Percentiles rank a stretch among this genome's conserved stretches.
phyloP scores from a whole-genome alignment of 2,797 vertebrate species.

The Enteromius mattozi region DNA sequence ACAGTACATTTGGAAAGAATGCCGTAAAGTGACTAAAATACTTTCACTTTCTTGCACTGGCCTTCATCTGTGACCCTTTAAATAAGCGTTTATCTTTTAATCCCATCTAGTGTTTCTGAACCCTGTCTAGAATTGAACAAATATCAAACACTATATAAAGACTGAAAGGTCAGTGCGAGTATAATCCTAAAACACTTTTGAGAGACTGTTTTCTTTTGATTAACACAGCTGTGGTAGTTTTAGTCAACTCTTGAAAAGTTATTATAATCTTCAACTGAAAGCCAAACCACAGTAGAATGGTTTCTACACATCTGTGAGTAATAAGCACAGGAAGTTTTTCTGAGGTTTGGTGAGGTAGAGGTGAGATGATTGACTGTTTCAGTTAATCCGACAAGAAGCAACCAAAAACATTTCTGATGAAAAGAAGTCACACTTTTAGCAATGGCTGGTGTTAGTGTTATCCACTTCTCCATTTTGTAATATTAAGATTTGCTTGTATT shows the following conservation, averaged over 20 bases:
- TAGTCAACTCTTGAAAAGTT: not conserved
- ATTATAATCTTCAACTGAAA: not conserved
- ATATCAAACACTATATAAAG: conserved; percentile 1
- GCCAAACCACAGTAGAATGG: not conserved
- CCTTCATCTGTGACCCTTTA: conserved; percentile 2
- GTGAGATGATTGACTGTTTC: not conserved
- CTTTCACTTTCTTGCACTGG: conserved; percentile 33
- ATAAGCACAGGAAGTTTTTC: not conserved
- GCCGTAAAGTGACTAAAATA: conserved; percentile 22
- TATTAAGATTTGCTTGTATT: not conserved
- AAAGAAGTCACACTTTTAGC: not conserved
- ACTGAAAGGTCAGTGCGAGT: not conserved
- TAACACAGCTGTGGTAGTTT: not conserved
- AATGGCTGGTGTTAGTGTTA: not conserved
- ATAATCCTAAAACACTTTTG: not conserved
- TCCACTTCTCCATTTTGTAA: not conserved
- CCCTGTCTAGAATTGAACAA: conserved; percentile 19
- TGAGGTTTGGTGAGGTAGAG: not conserved
- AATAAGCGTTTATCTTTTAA: conserved; percentile 48
- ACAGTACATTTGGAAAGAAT: not conserved
- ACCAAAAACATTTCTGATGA: not conserved
- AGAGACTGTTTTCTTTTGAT: not conserved
- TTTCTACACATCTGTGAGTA: conserved; percentile 15
- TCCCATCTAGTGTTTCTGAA: conserved; percentile 26
- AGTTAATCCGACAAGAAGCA: conserved; percentile 5